phyloP scores from a whole-genome alignment of 2,797 vertebrate genomes.

The Sorex maritimensis region DNA sequence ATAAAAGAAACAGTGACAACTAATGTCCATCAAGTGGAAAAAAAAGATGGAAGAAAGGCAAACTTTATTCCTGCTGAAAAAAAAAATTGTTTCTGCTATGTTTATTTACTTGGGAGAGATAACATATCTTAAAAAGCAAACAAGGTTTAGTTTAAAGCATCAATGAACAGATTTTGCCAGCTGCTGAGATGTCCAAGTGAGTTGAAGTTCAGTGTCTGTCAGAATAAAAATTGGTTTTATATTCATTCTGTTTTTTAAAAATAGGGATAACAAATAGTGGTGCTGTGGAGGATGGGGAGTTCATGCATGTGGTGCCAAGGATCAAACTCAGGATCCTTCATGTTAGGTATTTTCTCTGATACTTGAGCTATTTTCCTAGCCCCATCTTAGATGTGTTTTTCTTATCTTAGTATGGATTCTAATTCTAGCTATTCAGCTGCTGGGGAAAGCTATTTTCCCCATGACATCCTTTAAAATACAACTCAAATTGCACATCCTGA shows the following conservation, averaged over 20 bases:
- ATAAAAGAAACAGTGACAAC: too few species aligned
- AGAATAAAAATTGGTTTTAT: background rate
- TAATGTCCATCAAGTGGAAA: too few species aligned
- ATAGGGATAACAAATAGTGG: too few species aligned
- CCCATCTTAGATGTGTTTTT: background rate
- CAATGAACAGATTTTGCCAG: background rate
- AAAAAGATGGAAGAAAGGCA: too few species aligned
- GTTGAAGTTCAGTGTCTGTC: background rate
- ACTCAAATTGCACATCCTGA: background rate
- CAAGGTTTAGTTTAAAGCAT: background rate
- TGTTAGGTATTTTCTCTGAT: too few species aligned
- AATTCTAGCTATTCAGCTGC: background rate
- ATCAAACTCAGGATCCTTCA: too few species aligned
- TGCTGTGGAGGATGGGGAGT: too few species aligned
- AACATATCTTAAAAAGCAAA: background rate
- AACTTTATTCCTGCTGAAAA: constrained; percentile 15
- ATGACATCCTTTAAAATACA: background rate
- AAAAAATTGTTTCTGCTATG: constrained; percentile 16
- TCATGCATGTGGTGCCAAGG: too few species aligned
- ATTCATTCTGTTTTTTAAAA: background rate
- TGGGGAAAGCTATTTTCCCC: background rate
- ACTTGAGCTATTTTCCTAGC: too few species aligned
- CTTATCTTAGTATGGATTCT: constrained; percentile 32
- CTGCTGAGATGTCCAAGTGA: background rate
- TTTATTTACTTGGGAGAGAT: background rate